phyloP scores from a whole-genome alignment of 1,140 invertebrate species.

The Drosophila oshimai region DNA sequence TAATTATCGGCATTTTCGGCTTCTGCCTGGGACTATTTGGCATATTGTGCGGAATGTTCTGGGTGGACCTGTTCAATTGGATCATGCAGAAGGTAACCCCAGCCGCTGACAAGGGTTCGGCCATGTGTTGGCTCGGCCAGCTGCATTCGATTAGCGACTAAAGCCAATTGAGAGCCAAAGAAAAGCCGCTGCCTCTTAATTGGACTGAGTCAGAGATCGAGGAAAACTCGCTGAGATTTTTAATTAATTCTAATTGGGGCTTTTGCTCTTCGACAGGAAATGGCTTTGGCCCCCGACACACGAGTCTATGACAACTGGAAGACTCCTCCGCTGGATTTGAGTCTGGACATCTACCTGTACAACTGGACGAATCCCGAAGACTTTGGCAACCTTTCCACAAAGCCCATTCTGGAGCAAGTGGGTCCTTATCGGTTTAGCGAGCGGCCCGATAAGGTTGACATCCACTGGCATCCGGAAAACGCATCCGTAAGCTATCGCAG shows the following conservation, averaged over 20 bases:
- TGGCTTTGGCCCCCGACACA: constrained; percentile 85
- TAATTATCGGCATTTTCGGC: constrained; percentile 67
- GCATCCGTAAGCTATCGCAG: constrained; percentile 91
- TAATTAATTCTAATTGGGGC: constrained; percentile 65
- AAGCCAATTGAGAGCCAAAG: constrained; percentile 14
- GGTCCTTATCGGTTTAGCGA: constrained; percentile 90
- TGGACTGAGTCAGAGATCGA: constrained; percentile 21
- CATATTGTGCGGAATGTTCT: constrained; percentile 76
- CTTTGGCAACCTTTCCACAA: constrained; percentile 83
- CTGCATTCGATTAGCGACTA: constrained; percentile 55
- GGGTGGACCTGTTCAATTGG: constrained; percentile 74
- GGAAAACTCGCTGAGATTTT: constrained; percentile 54
- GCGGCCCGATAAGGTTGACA: constrained; percentile 87
- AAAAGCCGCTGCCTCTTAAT: constrained; percentile 39
- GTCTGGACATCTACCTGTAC: constrained; percentile 90
- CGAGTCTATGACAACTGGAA: constrained; percentile 88
- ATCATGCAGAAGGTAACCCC: constrained; percentile 76
- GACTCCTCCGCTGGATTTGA: constrained; percentile 89
- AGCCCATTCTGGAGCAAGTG: constrained; percentile 87
- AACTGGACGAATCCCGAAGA: constrained; percentile 92
- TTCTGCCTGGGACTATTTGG: constrained; percentile 71
- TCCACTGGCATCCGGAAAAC: constrained; percentile 88
- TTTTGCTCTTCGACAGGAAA: constrained; percentile 84
- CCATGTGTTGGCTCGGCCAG: constrained; percentile 25
- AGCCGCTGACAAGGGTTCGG: background rate